Base-by-base conservation (phyloP, 2,888 invertebrate species). In the Habroteleia sp. region DNA sequence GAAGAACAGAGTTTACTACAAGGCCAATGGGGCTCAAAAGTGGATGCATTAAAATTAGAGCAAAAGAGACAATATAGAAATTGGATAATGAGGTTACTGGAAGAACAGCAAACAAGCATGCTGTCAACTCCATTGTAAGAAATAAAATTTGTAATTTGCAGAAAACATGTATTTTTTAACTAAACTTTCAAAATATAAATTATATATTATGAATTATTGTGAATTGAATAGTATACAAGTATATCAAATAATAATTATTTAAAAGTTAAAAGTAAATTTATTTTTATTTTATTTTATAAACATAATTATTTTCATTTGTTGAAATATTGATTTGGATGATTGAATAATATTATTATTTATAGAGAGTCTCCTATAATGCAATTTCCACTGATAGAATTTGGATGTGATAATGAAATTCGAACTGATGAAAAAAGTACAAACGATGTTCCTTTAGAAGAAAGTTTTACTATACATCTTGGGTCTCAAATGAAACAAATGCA, bases 401-500 rank as follows among this genome's bases (percentile, higher is more conserved):
- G 80, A 2, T 82, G 85, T 41, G 84, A 86, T 14, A 85, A 81
- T 66, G 81, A 82, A 8, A 74, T 80, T 7, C 81, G 83, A 27
- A 85, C 79, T 48, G 85, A 87, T 41, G 83, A 85, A 7, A 87
- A 84, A 60, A 82, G 71, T 13, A 80, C 81, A 8, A 79, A 85
- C 5, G 85, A 87, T 41, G 83, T 83, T 74, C 89, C 89, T 1
- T 84, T 96, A 83, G 97, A 98, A 89, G 98, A 98, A 90, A 97
- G 97, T 89, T 99, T 98, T 89, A 99, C 98, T 11, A 98, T 99
- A 84, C 97, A 98, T 90, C 91, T 98, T 77, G 98, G 99, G 46
- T 97, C 98, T 2, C 99, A 99, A 90, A 92, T 99, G 88, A 99
- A 99, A 89, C 98, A 98, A 85, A 99, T 97, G 91, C 98, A 99